phyloP scores from a whole-genome alignment of 2,113 vertebrate species.

The Callospermophilus lateralis region DNA sequence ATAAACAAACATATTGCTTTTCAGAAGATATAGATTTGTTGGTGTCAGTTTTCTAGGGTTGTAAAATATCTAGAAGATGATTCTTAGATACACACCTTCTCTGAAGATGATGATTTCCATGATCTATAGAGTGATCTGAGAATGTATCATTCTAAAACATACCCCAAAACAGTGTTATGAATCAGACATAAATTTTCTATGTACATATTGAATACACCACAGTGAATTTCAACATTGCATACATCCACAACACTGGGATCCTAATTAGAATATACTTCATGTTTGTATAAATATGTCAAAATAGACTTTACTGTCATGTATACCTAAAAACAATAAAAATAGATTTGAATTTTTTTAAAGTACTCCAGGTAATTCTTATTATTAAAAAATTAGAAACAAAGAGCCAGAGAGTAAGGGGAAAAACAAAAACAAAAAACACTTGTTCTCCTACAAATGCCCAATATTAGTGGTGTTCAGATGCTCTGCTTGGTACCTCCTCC shows the following conservation, averaged over 20 bases:
- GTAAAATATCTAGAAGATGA: background rate
- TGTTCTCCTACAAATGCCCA: background rate
- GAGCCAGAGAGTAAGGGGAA: background rate
- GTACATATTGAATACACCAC: no score
- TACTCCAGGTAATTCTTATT: background rate
- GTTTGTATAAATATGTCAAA: no score
- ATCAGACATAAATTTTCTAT: no score
- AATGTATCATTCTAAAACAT: no score
- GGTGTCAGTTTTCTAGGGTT: no score
- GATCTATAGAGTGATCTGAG: background rate
- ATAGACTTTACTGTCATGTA: no score
- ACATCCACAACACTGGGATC: no score
- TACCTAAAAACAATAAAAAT: no score
- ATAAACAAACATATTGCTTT: background rate
- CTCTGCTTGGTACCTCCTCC: background rate
- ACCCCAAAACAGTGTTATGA: no score
- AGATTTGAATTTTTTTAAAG: no score
- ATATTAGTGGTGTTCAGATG: background rate
- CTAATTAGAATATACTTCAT: no score
- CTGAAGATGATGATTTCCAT: background rate
- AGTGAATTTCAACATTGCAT: no score
- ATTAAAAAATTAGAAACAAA: background rate
- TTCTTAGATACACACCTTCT: background rate
- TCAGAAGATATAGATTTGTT: background rate
- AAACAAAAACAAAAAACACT: background rate